phyloP scores from a whole-genome alignment of 1,140 invertebrate genomes.

The Oppia nitens region DNA sequence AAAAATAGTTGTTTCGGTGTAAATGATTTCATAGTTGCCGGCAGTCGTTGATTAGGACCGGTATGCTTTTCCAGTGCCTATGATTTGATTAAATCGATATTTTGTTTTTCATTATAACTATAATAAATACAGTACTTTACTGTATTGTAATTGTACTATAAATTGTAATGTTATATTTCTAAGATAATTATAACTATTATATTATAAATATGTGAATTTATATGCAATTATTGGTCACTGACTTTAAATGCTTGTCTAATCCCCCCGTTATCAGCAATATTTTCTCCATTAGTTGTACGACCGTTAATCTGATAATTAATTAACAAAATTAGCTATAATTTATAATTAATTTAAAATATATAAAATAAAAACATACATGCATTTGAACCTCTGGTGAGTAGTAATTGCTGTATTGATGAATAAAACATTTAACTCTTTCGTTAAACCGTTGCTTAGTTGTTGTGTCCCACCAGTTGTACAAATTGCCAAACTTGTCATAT shows the following conservation, averaged over 20 bases:
- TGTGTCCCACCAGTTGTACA: constrained; percentile 19
- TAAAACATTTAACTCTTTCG: constrained; percentile 14
- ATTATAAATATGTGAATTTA: no score
- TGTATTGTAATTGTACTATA: no score
- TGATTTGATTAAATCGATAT: background rate
- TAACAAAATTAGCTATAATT: background rate
- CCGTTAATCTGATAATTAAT: constrained; percentile 23
- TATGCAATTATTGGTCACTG: no score
- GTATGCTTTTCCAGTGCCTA: background rate
- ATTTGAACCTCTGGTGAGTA: background rate
- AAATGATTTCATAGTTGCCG: constrained; percentile 1
- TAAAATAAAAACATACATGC: background rate
- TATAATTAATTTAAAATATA: background rate
- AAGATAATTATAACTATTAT: no score
- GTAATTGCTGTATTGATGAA: constrained; percentile 13
- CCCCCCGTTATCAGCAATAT: constrained; percentile 33
- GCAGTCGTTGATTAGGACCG: background rate
- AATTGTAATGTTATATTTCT: no score
- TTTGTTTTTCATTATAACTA: no score
- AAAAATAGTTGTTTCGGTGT: constrained; percentile 67
- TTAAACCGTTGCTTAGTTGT: constrained; percentile 10
- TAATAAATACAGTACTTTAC: no score
- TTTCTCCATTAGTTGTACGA: constrained; percentile 11
- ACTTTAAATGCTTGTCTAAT: constrained; percentile 33
- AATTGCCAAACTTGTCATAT: constrained; percentile 17